Evolutionary conservation across 2,113 vertebrate species (phyloP).

Genomic region (Trachemys scripta): DNA sequence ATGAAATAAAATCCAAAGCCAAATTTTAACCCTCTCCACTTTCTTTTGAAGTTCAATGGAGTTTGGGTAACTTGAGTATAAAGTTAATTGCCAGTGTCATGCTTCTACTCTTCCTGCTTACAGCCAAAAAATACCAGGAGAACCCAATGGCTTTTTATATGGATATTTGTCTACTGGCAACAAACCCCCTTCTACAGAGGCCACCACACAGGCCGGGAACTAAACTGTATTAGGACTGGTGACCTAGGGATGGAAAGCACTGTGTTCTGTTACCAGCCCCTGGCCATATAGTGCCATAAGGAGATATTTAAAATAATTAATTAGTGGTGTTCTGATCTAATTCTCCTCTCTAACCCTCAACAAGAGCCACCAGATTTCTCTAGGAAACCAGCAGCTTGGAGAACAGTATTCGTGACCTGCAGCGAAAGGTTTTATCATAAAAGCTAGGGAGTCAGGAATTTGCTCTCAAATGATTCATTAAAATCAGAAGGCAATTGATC

Average conservation of each 20-base stretch:
- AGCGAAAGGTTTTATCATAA: slow-evolving; percentile 21
- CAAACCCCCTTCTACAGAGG: not conserved
- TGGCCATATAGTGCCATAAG: not conserved
- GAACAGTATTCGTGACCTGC: slow-evolving; percentile 14
- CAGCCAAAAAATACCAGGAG: not conserved
- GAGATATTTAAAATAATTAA: slow-evolving; percentile 27
- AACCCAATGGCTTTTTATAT: too few relatives aligned
- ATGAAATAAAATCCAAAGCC: not conserved
- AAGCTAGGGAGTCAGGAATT: not conserved
- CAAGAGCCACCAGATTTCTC: slow-evolving; percentile 3
- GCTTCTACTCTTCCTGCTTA: not conserved
- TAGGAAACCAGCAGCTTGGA: slow-evolving; percentile 21
- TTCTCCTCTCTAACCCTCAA: not conserved
- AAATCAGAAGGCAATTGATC: slow-evolving; percentile 9
- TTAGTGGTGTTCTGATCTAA: not conserved
- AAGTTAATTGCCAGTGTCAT: not conserved
- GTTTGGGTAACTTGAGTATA: not conserved
- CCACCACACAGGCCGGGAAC: not conserved
- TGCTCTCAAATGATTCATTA: slow-evolving; percentile 40
- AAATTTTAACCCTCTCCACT: not conserved
- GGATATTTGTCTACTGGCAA: not conserved
- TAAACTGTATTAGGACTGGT: not conserved
- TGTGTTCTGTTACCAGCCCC: not conserved
- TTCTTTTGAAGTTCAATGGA: not conserved
- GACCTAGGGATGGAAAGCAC: not conserved